Evolutionary conservation across 92 coral and sea anemone genomes (phyloP).

Genomic region (Actinostola sp.): DNA sequence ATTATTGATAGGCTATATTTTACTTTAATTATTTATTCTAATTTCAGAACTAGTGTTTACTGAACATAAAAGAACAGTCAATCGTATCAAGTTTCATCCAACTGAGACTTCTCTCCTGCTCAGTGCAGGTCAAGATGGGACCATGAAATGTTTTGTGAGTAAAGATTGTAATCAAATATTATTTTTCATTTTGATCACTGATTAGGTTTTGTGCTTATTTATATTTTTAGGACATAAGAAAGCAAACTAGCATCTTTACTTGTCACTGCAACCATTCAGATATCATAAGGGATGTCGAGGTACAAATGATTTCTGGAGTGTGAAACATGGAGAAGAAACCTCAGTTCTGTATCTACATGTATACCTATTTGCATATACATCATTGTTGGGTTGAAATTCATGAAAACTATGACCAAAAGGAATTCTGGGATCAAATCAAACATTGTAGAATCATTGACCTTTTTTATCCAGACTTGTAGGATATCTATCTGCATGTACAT

Average conservation of each 20-base stretch:
- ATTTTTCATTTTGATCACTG: background rate
- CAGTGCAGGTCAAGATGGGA: slow-evolving; percentile 98
- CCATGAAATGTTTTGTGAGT: slow-evolving; percentile 96
- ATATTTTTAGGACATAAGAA: slow-evolving; percentile 64
- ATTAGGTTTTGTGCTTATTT: background rate
- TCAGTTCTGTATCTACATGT: no score
- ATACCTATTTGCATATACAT: no score
- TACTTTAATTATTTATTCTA: background rate
- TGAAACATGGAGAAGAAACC: no score
- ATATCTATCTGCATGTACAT: no score
- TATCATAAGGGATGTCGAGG: slow-evolving; percentile 94
- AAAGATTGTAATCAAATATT: background rate
- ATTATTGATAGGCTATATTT: slow-evolving; percentile 2
- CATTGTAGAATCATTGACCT: no score
- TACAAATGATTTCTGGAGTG: slow-evolving; percentile 8
- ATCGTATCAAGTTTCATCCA: slow-evolving; percentile 95
- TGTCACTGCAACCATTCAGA: slow-evolving; percentile 77
- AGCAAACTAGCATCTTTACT: slow-evolving; percentile 63
- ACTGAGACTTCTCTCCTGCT: slow-evolving; percentile 79
- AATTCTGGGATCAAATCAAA: no score
- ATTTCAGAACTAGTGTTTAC: slow-evolving; percentile 68
- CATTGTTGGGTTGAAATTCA: no score
- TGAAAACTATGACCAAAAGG: no score
- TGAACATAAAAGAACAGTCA: slow-evolving; percentile 94
- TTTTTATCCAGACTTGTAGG: no score